Conservation (phyloP, 2,113 vertebrate genomes). For the Phoenicopterus ruber region DNA sequence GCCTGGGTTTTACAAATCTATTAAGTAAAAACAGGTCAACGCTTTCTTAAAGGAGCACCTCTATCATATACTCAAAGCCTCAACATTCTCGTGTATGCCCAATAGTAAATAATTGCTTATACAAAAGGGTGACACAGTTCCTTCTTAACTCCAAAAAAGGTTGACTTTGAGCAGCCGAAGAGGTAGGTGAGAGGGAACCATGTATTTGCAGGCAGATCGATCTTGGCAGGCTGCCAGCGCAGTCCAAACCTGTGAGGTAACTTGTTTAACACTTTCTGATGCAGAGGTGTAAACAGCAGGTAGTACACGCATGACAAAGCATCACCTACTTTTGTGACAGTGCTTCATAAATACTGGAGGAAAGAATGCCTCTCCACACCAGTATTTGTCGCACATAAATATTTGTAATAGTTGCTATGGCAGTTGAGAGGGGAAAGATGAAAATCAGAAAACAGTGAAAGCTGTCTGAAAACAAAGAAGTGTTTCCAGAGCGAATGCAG, state of each 20-base stretch:
- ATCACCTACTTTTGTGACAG: conserved; percentile 74
- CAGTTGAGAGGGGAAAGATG: conserved; percentile 69
- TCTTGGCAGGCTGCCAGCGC: conserved; percentile 69
- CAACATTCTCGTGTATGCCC: conserved; percentile 24
- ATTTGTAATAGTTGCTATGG: conserved; percentile 84
- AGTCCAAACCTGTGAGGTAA: conserved; percentile 67
- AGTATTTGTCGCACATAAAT: conserved; percentile 78
- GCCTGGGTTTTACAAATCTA: conserved; percentile 1
- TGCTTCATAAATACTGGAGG: conserved; percentile 50
- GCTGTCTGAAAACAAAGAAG: conserved; percentile 69
- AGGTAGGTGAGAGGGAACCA: conserved; percentile 3
- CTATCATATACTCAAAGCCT: conserved; percentile 38
- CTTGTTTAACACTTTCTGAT: conserved; percentile 70
- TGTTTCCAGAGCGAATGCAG: conserved; percentile 67
- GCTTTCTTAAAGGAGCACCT: conserved; percentile 52
- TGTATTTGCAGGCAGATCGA: conserved; percentile 52
- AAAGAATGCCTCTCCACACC: conserved; percentile 56
- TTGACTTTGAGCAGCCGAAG: neutral
- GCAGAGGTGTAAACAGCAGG: conserved; percentile 71
- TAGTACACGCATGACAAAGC: conserved; percentile 72
- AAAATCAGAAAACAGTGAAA: conserved; percentile 73
- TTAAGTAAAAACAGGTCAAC: conserved; percentile 35
- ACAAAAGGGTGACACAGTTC: neutral
- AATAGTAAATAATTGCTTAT: conserved; percentile 7
- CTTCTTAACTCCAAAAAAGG: neutral